Evolutionary conservation across 2,113 vertebrate species (phyloP).

Genomic region (Sturnus vulgaris): DNA sequence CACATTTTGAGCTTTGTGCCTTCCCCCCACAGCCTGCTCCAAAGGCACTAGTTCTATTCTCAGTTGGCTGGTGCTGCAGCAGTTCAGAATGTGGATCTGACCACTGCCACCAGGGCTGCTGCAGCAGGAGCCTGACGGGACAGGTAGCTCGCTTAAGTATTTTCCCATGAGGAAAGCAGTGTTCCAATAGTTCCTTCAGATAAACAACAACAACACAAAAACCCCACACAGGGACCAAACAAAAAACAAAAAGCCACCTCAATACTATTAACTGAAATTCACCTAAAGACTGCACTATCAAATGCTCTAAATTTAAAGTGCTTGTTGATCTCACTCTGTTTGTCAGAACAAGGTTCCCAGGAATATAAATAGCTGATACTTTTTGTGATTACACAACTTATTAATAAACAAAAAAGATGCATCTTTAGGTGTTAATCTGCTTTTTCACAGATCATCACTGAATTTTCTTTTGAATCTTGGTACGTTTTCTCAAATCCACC

Average conservation of each 20-base stretch:
- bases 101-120: neutral
- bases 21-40: neutral
- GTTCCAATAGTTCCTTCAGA: neutral
- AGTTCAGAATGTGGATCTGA: neutral
- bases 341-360: neutral
- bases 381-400: neutral
- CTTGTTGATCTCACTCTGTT: neutral
- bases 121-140: rapidly evolving
- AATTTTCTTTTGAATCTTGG: neutral
- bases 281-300: neutral
- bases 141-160: neutral
- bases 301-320: neutral
- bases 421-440: neutral
- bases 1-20: neutral
- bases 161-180: neutral
- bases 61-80: neutral
- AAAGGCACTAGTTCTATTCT: neutral
- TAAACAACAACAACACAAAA: too few relatives aligned
- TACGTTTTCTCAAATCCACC: neutral
- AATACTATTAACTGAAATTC: neutral
- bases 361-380: neutral
- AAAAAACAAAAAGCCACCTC: neutral
- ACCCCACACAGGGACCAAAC: too few relatives aligned
- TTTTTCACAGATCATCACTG: neutral
- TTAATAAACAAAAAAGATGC: neutral